Percentiles rank a stretch among this genome's conserved stretches.
phyloP scores from a whole-genome alignment of 2,888 invertebrate genomes.

The Colletes collaris region DNA sequence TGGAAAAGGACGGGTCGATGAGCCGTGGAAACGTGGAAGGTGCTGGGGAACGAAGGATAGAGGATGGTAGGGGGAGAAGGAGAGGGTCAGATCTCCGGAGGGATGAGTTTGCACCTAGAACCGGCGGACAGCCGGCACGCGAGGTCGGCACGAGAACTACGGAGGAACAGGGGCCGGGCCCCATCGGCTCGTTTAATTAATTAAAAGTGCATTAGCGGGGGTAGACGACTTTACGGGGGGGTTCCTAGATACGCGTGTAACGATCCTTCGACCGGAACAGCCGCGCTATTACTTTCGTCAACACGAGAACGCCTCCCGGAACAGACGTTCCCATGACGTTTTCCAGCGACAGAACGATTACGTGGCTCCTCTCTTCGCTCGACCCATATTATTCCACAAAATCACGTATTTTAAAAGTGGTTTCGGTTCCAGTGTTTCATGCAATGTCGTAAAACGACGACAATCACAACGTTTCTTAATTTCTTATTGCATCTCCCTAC shows the following conservation, averaged over 20 bases:
- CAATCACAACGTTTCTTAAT: no score
- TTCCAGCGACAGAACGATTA: slow-evolving; percentile 32
- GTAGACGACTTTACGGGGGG: slow-evolving; percentile 59
- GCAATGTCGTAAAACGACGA: no score
- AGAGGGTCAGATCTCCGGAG: slow-evolving; percentile 49
- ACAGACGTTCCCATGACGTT: slow-evolving; percentile 58
- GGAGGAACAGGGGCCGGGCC: slow-evolving; percentile 58
- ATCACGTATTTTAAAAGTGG: no score
- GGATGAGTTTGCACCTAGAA: slow-evolving; percentile 80
- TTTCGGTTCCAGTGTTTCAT: no score
- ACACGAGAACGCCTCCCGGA: slow-evolving; percentile 62
- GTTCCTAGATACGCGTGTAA: slow-evolving; percentile 67
- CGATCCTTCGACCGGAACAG: slow-evolving; percentile 75
- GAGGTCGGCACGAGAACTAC: slow-evolving; percentile 59
- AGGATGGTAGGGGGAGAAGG: slow-evolving; percentile 9
- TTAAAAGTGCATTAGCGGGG: slow-evolving; percentile 83
- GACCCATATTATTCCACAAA: no score
- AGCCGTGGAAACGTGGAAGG: neutral
- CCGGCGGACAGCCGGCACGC: slow-evolving; percentile 74
- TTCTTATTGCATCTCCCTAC: no score
- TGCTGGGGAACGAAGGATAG: neutral
- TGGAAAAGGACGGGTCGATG: slow-evolving; percentile 34
- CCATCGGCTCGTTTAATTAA: slow-evolving; percentile 83
- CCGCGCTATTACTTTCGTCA: slow-evolving; percentile 76
- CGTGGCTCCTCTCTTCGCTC: neutral